Evolutionary conservation across 2,888 invertebrate genomes (phyloP).

Genomic region (Encarsia formosa): DNA sequence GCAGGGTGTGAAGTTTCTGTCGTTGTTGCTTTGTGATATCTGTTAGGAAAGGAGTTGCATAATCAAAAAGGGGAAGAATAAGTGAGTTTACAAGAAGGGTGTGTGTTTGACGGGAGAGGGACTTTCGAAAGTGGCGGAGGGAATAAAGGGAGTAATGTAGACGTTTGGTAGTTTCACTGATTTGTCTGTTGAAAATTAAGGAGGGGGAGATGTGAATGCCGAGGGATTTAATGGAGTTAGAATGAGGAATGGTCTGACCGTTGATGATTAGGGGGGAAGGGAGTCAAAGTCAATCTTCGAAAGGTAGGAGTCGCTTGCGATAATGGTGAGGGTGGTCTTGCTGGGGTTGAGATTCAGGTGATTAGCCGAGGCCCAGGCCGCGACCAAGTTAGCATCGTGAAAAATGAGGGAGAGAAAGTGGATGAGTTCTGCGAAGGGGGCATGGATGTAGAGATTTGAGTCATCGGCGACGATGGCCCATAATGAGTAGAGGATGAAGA

Average conservation of each 20-base stretch:
- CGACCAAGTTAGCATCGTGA: neutral
- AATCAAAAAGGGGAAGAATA: neutral
- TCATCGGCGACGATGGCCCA: neutral
- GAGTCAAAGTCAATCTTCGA: neutral
- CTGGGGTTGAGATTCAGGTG: neutral
- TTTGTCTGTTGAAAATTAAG: too few relatives aligned
- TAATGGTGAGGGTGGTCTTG: neutral
- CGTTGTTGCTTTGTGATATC: too few relatives aligned
- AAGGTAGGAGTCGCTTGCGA: neutral
- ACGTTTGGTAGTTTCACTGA: too few relatives aligned
- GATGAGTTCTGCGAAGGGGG: neutral
- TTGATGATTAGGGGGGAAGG: neutral
- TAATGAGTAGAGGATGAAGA: neutral
- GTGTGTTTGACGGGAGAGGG: too few relatives aligned
- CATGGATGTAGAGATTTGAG: neutral
- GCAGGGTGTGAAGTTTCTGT: too few relatives aligned
- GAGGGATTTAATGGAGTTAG: too few relatives aligned
- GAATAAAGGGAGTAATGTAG: neutral
- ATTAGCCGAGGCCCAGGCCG: neutral
- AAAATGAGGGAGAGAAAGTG: neutral
- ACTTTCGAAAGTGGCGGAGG: too few relatives aligned
- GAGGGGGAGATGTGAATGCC: too few relatives aligned
- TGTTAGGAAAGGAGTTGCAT: neutral
- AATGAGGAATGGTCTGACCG: too few relatives aligned
- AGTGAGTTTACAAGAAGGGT: neutral